These are phyloP conservation scores for Chinchilla lanigera DNA, from an alignment of 2,113 vertebrate species.

Conservation along the genomic window DNA sequence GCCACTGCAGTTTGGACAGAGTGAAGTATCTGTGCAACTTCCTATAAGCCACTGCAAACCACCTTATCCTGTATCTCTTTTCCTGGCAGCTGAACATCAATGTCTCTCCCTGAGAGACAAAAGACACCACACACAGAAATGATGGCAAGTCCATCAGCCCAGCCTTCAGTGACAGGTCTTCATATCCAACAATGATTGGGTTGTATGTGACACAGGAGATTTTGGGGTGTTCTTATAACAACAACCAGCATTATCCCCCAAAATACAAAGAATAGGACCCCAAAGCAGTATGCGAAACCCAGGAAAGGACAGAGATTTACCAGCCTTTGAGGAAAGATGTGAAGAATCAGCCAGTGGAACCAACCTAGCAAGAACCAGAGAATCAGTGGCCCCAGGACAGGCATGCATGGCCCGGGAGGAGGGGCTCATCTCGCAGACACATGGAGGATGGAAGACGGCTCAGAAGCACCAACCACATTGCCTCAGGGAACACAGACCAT, in stretches of 20 bases:
- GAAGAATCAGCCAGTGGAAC: too few relatives aligned
- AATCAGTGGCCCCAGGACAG: background rate
- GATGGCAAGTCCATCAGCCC: background rate
- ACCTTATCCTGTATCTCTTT: too few relatives aligned
- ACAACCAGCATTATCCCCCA: too few relatives aligned
- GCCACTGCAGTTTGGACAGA: background rate
- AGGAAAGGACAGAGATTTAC: background rate
- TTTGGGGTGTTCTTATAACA: background rate
- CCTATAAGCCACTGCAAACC: background rate
- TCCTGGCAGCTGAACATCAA: background rate
- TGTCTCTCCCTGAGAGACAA: background rate
- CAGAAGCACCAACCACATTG: background rate
- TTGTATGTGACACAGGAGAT: background rate
- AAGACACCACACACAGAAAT: background rate
- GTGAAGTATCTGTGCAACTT: fast-evolving
- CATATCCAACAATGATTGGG: fast-evolving
- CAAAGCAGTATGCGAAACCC: background rate
- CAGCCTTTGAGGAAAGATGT: too few relatives aligned
- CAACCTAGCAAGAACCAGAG: background rate
- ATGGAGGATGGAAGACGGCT: fast-evolving
- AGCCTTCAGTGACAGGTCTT: background rate
- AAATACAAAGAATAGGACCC: background rate
- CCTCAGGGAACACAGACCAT: fast-evolving
- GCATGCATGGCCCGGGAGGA: background rate
- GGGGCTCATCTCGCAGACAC: fast-evolving